phyloP scores from a whole-genome alignment of 2,113 vertebrate genomes.

The Centropus bengalensis region DNA sequence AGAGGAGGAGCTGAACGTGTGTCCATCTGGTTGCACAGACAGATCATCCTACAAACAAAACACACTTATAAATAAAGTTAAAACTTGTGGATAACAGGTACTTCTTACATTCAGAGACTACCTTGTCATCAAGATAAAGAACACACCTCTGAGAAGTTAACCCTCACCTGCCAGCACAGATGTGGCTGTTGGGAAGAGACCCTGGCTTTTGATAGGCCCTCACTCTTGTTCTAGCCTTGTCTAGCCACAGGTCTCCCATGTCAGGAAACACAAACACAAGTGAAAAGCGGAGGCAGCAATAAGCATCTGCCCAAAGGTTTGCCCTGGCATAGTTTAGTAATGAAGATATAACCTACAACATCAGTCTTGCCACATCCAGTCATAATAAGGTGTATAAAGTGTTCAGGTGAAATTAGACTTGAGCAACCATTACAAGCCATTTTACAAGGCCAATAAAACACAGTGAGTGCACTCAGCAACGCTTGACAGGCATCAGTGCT shows the following conservation, averaged over 20 bases:
- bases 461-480: neutral
- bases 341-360: neutral
- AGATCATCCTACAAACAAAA: conserved; percentile 78
- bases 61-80: neutral
- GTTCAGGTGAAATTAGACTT: neutral
- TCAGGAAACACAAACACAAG: neutral
- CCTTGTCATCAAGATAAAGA: neutral
- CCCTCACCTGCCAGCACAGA: neutral
- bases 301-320: accelerated
- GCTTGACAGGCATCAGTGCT: neutral
- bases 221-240: neutral
- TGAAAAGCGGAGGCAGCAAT: neutral
- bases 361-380: neutral
- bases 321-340: neutral
- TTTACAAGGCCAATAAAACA: neutral
- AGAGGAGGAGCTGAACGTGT: conserved; percentile 91
- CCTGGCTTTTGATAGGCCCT: neutral
- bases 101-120: neutral
- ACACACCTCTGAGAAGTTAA: neutral
- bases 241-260: neutral
- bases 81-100: neutral
- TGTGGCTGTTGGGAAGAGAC: neutral
- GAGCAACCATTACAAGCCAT: neutral
- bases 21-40: conserved; percentile 76
- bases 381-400: neutral